A percentile compares a stretch with the other conserved stretches of the same genome.
Conservation (phyloP, 2,888 invertebrate genomes). For the Eledona agricola region DNA sequence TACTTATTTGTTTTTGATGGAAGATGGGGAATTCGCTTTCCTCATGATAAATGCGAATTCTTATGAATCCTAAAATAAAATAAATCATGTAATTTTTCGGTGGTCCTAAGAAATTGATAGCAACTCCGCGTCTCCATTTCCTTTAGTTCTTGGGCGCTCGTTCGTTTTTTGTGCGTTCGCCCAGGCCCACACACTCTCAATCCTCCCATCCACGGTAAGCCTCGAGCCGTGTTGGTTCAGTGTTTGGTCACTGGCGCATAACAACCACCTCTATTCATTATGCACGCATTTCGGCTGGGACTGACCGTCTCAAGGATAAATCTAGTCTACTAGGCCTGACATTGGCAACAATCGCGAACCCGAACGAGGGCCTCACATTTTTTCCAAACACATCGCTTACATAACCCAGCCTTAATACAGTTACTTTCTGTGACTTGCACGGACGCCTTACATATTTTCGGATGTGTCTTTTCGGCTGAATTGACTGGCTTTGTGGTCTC, state of each 20-base stretch:
- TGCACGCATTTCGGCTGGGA: slow-evolving; percentile 59
- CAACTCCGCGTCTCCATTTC: too few species aligned
- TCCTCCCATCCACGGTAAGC: slow-evolving; percentile 12
- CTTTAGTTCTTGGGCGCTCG: background rate
- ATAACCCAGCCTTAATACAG: slow-evolving; percentile 20
- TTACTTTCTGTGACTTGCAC: too few species aligned
- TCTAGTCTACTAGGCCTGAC: slow-evolving; percentile 54
- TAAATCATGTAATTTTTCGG: too few species aligned
- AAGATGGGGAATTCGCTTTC: too few species aligned
- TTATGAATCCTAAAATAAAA: too few species aligned
- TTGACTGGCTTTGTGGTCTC: too few species aligned
- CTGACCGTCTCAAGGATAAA: slow-evolving; percentile 61
- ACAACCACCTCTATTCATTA: slow-evolving; percentile 58
- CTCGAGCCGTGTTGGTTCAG: slow-evolving; percentile 33
- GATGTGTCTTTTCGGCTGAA: too few species aligned
- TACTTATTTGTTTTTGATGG: too few species aligned
- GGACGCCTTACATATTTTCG: too few species aligned
- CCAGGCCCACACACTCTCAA: slow-evolving; percentile 25
- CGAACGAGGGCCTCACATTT: slow-evolving; percentile 45
- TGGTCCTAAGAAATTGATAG: too few species aligned
- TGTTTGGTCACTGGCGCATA: slow-evolving; percentile 61
- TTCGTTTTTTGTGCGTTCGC: slow-evolving; percentile 31
- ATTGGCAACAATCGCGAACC: slow-evolving; percentile 41
- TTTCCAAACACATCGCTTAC: slow-evolving; percentile 24
- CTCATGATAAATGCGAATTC: too few species aligned